Evolutionary conservation across 2,797 vertebrate species (phyloP), one percentile per base, ranked within the genome.

Genomic region (Rhodeus uyekii): DNA sequence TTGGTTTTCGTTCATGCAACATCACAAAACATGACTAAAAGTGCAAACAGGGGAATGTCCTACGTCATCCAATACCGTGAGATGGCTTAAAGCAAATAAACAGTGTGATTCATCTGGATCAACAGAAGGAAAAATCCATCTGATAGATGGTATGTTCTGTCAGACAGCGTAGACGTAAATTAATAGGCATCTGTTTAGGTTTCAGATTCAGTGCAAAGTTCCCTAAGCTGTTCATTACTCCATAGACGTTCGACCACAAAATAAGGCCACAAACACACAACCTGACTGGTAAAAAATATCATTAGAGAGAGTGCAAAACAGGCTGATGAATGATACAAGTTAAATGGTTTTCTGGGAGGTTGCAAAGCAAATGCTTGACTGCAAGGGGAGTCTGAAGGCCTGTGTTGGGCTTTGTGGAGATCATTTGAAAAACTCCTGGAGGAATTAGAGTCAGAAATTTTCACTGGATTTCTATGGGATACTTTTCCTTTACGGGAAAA

Each of bases 1-100:
- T 92, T 93, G 88, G 87, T 91, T 89, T 90, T 83, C 75, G 88
- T 90, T 92, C 88, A 91, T 87, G 89, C 85, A 80, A 85, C 63
- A 86, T 89, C 63, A 69, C 68, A 85, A 92, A 87, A 88, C 87
- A 86, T 8, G 63, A 86, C 87, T 80, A 71, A 71, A 84, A 91
- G 88, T 67, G 87, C 79, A 88, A 90, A 90, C 81, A 63, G 88
- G 75, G 69, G 82, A 79, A 88, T 89, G 89, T 91, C 91, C 85
- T 80, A 87, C 88, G 87, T 86, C 73, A 61, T 80, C 86, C 36
- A 55, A 32, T 79, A 89, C 83, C 44, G 67, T 1, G 6, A 77
- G 87, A 90, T 74, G 79, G 81, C 39, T 79, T 22, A 65, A 86
- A 91, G 86, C 78, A 86, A 75, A 89, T 85, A 90, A 90, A 90